Conservation (phyloP, 2,797 vertebrate species). For the Pogonophryne albipinna region DNA sequence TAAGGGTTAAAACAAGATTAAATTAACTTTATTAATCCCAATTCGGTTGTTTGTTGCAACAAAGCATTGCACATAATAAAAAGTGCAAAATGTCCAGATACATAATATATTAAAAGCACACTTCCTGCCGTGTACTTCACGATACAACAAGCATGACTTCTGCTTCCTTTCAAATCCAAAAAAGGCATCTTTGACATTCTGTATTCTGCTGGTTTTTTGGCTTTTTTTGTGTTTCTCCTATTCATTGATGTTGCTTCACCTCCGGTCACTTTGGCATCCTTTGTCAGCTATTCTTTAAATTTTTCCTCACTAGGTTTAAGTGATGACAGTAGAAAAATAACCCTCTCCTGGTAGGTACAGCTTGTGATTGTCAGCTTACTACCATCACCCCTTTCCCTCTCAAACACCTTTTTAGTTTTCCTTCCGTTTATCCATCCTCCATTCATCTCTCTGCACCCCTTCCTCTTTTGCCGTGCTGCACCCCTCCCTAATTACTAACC, state of each 20-base stretch:
- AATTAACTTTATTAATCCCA: no score
- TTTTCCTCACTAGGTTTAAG: conserved; percentile 91
- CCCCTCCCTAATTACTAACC: conserved; percentile 69
- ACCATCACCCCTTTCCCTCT: conserved; percentile 35
- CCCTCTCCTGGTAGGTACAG: conserved; percentile 89
- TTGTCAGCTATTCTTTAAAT: conserved; percentile 88
- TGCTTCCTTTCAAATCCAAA: conserved; percentile 51
- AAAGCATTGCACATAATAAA: no score
- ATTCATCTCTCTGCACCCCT: conserved; percentile 32
- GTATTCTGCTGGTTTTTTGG: conserved; percentile 69
- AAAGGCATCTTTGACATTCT: conserved; percentile 63
- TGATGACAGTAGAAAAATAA: conserved; percentile 90
- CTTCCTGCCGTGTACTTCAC: no score
- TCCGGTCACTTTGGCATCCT: conserved; percentile 81
- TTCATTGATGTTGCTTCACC: conserved; percentile 81
- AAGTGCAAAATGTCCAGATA: background rate
- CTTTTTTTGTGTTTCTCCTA: conserved; percentile 52
- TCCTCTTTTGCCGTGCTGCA: conserved; percentile 51
- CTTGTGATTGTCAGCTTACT: conserved; percentile 80
- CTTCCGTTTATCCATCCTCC: conserved; percentile 7
- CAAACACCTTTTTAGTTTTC: conserved; percentile 32
- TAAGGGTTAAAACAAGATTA: no score
- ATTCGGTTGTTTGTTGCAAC: no score
- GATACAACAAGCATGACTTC: conserved; percentile 54
- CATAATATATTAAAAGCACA: background rate